phyloP scores from a whole-genome alignment of 2,113 vertebrate species.

The Myotis davidii region DNA sequence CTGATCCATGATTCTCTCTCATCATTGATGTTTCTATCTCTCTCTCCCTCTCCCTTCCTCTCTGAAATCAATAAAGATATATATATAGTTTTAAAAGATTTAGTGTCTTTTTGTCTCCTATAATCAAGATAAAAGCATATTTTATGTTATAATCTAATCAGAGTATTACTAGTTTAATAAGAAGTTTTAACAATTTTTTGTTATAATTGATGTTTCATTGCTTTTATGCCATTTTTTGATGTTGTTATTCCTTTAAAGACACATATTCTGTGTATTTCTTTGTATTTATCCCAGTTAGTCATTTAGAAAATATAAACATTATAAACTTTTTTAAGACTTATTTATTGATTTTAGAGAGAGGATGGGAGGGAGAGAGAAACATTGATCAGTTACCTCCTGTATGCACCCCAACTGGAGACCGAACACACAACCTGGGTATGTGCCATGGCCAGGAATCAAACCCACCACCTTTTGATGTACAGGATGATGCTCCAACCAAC shows the following conservation, averaged over 20 bases:
- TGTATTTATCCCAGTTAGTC: slow-evolving; percentile 16
- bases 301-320: slow-evolving; percentile 45
- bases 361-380: neutral
- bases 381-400: neutral
- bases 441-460: neutral
- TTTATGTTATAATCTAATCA: slow-evolving; percentile 28
- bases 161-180: slow-evolving; percentile 31
- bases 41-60: too few species aligned
- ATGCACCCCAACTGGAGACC: neutral
- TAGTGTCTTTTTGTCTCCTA: neutral
- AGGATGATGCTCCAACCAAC: neutral
- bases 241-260: neutral
- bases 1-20: too few species aligned
- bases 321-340: neutral
- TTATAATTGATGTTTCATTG: neutral
- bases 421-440: neutral
- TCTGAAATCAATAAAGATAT: too few species aligned
- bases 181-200: slow-evolving; percentile 37
- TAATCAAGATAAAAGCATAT: neutral
- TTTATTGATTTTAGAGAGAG: neutral
- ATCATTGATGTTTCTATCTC: too few species aligned
- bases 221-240: neutral
- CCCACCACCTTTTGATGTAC: neutral
- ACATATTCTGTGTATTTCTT: neutral
- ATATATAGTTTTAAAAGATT: slow-evolving; percentile 19